Base-by-base conservation (phyloP, 1,140 invertebrate genomes). In the Drosophila tani region DNA sequence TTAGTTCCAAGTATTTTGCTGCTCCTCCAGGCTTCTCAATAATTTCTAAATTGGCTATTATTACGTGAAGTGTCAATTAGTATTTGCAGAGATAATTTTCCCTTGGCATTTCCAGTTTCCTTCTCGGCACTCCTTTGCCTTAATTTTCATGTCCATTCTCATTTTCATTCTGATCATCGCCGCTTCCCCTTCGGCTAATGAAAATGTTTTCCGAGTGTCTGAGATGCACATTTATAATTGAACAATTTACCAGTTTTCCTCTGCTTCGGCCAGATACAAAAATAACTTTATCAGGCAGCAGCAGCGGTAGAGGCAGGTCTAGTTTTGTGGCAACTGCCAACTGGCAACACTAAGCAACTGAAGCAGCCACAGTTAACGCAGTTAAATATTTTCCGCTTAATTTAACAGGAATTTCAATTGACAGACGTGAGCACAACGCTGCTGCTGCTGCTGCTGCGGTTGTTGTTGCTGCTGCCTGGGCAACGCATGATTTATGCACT, bases 351-450 rank as follows among this genome's bases (percentile, higher is more conserved):
- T 53, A 53, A 53, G 32, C 51, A 55, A 38, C 51, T 11, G 51
- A 35, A 38, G 32, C 53, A 56, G 53, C 70, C 29, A 45, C 75
- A 59, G 64, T 67, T 64, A 83, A 87, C 67, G 70, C 82, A 87
- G 75, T 87, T 86, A 88, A 88, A 84, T 81, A 88, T 84, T 91
- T 88, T 91, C 88, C 88, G 88, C 88, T 91, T 91, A 88, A 91
- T 91, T 91, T 90, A 91, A 91, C 86, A 87, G 81, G 87, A 91
- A 91, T 91, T 91, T 91, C 86, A 91, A 91, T 91, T 91, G 87
- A 90, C 85, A 88, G 81, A 84, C 85, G 81, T 79, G 81, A 64
- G 67, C 81, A 68, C 62, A 65, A 43, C 53, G 81, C 53, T 66
- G 75, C 45, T 29, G 55, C n/a, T 50, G 38, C 12, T 73, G 73